Percentiles rank a stretch among this genome's conserved stretches.
These are phyloP conservation scores for Coracopsis vasa DNA, from an alignment of 2,113 vertebrate species.

Conservation along the genomic window DNA sequence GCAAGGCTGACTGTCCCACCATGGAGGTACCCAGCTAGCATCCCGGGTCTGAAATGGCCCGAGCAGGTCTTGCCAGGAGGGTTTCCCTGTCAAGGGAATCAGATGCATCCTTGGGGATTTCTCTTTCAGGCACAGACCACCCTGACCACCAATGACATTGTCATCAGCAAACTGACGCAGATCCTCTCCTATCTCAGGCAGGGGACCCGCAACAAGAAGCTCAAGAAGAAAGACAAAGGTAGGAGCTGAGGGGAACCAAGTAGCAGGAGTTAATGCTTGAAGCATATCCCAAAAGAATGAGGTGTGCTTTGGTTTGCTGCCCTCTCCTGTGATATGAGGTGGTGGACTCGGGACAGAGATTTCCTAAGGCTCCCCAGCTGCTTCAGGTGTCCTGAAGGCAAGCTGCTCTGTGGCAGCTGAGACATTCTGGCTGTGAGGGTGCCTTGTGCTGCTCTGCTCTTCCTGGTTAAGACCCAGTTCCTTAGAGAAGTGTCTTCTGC, in stretches of 20 bases:
- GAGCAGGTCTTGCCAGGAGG: neutral
- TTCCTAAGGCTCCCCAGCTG: rapidly evolving
- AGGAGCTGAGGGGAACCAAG: neutral
- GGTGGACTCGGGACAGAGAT: neutral
- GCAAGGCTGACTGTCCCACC: conserved; percentile 97
- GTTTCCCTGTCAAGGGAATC: rapidly evolving
- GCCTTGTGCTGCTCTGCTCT: neutral
- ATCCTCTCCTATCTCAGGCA: conserved; percentile 97
- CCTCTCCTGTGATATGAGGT: rapidly evolving
- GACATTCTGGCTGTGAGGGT: neutral
- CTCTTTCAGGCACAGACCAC: conserved; percentile 92
- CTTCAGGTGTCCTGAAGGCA: neutral
- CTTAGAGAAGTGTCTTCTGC: neutral
- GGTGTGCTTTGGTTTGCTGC: neutral
- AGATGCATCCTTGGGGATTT: neutral
- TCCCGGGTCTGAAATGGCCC: neutral
- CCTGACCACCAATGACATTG: conserved; percentile 97
- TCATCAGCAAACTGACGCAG: conserved; percentile 97
- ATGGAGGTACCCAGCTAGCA: conserved; percentile 85
- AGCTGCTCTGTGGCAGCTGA: neutral
- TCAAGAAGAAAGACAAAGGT: conserved; percentile 99
- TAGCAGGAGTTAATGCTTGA: neutral
- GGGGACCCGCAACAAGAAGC: conserved; percentile 96
- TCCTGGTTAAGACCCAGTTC: neutral
- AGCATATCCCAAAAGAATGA: rapidly evolving